Percentiles rank a stretch among this genome's conserved stretches.
These are phyloP conservation scores for Lochmaea capreae DNA, from an alignment of 2,888 invertebrate genomes.

Conservation along the genomic window DNA sequence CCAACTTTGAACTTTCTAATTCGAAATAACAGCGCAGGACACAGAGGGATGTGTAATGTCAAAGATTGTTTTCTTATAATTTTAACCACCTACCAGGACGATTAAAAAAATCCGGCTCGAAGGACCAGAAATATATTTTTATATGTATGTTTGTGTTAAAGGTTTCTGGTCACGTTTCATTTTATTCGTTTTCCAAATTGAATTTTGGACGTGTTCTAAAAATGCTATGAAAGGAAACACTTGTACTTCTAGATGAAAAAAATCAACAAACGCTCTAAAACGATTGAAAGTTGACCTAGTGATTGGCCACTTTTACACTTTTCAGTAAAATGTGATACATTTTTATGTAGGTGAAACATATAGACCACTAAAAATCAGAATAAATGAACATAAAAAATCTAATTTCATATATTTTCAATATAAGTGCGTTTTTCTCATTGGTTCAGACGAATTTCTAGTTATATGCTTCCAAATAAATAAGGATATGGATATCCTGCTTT, in stretches of 20 bases:
- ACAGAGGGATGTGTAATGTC: too few relatives aligned
- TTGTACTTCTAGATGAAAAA: background rate
- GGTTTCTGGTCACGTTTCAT: background rate
- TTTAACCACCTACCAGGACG: background rate
- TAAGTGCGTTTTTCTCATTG: too few relatives aligned
- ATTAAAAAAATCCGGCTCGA: background rate
- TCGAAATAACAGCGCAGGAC: background rate
- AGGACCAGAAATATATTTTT: background rate
- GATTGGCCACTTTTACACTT: too few relatives aligned
- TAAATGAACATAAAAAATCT: too few relatives aligned
- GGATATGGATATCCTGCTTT: constrained; percentile 30
- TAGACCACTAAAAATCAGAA: too few relatives aligned
- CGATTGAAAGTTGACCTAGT: background rate
- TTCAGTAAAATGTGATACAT: too few relatives aligned
- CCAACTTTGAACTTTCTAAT: constrained; percentile 32
- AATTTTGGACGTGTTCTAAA: background rate
- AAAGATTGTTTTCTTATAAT: too few relatives aligned
- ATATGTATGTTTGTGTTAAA: background rate
- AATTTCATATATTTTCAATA: too few relatives aligned
- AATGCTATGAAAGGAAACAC: background rate
- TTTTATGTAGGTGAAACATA: too few relatives aligned
- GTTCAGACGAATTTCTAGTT: too few relatives aligned
- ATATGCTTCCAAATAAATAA: constrained; percentile 6
- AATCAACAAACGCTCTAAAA: background rate
- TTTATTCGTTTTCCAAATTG: background rate